Base-by-base conservation (phyloP, 2,113 vertebrate species). In the Elgaria multicarinata region DNA sequence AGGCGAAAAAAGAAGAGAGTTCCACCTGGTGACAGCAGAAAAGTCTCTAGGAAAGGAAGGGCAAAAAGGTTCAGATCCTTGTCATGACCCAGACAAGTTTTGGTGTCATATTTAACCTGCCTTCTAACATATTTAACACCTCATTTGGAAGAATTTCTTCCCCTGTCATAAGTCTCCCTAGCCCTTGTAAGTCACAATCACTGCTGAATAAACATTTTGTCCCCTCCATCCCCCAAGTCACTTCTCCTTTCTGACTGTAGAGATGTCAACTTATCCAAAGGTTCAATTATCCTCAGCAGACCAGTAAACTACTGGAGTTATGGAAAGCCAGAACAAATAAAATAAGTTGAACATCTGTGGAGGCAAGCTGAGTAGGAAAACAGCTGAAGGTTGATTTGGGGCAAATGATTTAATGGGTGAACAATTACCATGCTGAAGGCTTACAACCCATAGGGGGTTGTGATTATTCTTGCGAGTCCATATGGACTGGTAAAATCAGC, bases 291-390 rank as follows among this genome's bases (percentile, higher is more conserved):
- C 28, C 39, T 66, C 20, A 42, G 39, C 39, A 66, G 72, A 77
- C 55, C 42, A 66, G 55, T 8, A 77, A 46, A 77, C 4, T 77
- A 66, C 9, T 86, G 5, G 31, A 77, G 58, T 9, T 55, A 64
- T 87, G 31, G 46, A 78, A 85, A 87, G 5, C 85, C 39, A 78
- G 42, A 78, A 64, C 36, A 77, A 44, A 87, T 76, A 76, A 76
- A 76, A 2, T 62, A 77, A 77, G 4, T 31, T 24, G 42, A 78
- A 77, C 62, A 78, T 50, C 7, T 78, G 31, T 66, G 58, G 75
- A 64, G 67, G 74, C 28, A 50, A 64, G 74, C 62, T 64, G 55
- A 66, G 20, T n/a, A 66, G 24, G 50, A 75, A 86, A 75, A 86
- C 50, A 86, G 6, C 64, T 78, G 75, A 79, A 36, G 10, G 42